Conservation (phyloP, 2,888 invertebrate genomes). For the Tridacna crocea region DNA sequence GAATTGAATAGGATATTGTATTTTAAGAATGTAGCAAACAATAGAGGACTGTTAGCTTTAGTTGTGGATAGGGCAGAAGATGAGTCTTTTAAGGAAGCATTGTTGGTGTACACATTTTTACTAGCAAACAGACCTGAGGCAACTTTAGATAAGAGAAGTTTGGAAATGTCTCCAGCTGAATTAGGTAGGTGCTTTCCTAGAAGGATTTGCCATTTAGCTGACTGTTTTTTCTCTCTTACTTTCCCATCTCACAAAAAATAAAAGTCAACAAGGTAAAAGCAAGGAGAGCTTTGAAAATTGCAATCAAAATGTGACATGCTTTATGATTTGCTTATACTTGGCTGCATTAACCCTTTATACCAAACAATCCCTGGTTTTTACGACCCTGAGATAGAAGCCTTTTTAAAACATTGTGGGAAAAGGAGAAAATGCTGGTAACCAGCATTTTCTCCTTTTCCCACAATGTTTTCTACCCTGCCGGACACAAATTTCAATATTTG, state of each 20-base stretch:
- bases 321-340: too few relatives aligned
- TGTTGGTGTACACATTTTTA: slow-evolving; percentile 80
- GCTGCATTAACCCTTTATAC: background rate
- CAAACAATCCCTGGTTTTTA: too few relatives aligned
- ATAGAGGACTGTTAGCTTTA: slow-evolving; percentile 80
- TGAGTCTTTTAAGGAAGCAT: slow-evolving; percentile 82
- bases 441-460: background rate
- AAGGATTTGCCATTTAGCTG: too few relatives aligned
- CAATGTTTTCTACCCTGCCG: background rate
- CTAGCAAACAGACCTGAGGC: slow-evolving; percentile 74
- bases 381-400: too few relatives aligned
- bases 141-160: slow-evolving; percentile 47
- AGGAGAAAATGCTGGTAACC: background rate
- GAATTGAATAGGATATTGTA: slow-evolving; percentile 79
- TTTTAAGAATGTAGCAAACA: slow-evolving; percentile 83
- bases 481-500: too few relatives aligned
- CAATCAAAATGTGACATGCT: too few relatives aligned
- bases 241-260: too few relatives aligned
- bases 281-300: too few relatives aligned
- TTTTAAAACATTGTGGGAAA: background rate
- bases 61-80: slow-evolving; percentile 83
- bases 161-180: slow-evolving; percentile 54
- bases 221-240: too few relatives aligned
- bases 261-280: too few relatives aligned
- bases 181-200: slow-evolving; percentile 38